Evolutionary conservation across 2,888 invertebrate genomes (phyloP), one percentile per base, ranked within the genome.

Genomic region (Elmis aenea): DNA sequence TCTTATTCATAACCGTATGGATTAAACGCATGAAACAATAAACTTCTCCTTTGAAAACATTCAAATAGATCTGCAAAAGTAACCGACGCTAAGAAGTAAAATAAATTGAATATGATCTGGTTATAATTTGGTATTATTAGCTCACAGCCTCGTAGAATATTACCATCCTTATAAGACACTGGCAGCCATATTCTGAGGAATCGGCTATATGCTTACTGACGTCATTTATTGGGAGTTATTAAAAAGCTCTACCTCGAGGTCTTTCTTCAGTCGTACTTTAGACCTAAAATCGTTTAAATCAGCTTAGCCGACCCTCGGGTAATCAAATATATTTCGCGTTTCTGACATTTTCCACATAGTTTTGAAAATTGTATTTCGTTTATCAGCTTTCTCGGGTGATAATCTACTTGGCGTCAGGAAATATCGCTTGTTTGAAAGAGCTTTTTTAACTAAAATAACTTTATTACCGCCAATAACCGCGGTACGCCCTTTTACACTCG

Each of bases 341-440:
- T 55, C 50, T 57, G 60, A 60, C 59, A 54, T 58, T 57, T 59
- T 59, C 58, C 62, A 58, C 59, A 62, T 53, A 61, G 62, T 60
- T 59, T 57, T 59, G 50, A 55, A 60, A 59, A 61, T 58, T 61
- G 55, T 58, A 59, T 61, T 61, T 55, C 57, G 54, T 58, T 59
- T 59, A 56, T 58, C 58, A 54, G 54, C 54, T 51, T 52, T 46
- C 35, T 39, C 27, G 29, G 41, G 49, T 35, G 48, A 51, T 54
- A 52, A 54, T 53, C 51, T 48, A 46, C 39, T 52, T 46, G 46
- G 38, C 41, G 42, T 40, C 33, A 33, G 37, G 30, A 40, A 42
- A 38, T 40, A 32, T 46, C 46, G 31, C 21, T 35, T 30, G 38
- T 47, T 33, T 33, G 33, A 35, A 39, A 34, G 36, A 37, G 29